phyloP scores from a whole-genome alignment of 2,797 vertebrate genomes.

The Pogonophryne albipinna region DNA sequence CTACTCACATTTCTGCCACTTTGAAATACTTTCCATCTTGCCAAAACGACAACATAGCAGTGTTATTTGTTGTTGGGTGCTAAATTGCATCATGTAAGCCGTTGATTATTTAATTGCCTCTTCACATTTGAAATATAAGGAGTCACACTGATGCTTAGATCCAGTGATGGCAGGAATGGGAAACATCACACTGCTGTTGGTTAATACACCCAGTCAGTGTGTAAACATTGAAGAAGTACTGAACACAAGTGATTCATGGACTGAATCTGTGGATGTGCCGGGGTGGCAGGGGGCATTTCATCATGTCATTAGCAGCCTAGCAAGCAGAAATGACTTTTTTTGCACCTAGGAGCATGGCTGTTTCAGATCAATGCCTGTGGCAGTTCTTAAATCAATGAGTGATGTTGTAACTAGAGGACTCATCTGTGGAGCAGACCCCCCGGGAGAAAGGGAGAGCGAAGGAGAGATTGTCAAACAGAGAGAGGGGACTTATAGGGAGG shows the following conservation, averaged over 20 bases:
- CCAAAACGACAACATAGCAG: constrained; percentile 14
- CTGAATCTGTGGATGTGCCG: constrained; percentile 32
- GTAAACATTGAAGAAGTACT: constrained; percentile 36
- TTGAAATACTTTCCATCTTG: background rate
- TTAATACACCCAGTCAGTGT: constrained; percentile 32
- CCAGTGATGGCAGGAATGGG: background rate
- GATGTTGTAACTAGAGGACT: constrained; percentile 79
- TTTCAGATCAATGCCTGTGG: constrained; percentile 83
- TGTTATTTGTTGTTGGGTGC: constrained; percentile 8
- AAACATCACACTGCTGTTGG: constrained; percentile 14
- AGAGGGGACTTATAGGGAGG: constrained; percentile 10
- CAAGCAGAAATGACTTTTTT: constrained; percentile 77
- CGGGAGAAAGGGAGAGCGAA: constrained; percentile 38
- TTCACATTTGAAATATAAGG: constrained; percentile 6
- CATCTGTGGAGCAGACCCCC: constrained; percentile 72
- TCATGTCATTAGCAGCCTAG: constrained; percentile 77
- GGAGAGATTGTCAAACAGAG: constrained; percentile 39
- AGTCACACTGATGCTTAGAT: constrained; percentile 8
- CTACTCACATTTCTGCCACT: constrained; percentile 6
- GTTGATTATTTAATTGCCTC: background rate
- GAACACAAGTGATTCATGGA: constrained; percentile 30
- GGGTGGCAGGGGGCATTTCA: constrained; percentile 66
- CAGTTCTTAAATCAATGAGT: constrained; percentile 84
- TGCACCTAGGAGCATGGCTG: constrained; percentile 74
- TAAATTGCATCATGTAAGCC: constrained; percentile 1